These are phyloP conservation scores for Dunckerocampus dactyliophorus DNA, from an alignment of 2,113 vertebrate genomes.

Conservation along the genomic window DNA sequence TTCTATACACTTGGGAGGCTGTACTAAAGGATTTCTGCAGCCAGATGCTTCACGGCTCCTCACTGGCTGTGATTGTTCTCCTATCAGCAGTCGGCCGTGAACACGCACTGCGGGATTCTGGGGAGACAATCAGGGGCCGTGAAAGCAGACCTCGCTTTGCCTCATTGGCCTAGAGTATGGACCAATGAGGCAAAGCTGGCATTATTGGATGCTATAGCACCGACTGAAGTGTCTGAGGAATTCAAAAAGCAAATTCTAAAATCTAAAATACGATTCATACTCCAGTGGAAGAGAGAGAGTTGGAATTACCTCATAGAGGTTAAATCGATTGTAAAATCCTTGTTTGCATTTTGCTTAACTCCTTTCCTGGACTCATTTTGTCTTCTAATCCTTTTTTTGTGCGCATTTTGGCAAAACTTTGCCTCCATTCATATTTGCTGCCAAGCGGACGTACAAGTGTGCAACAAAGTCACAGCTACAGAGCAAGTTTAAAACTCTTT, in stretches of 20 bases:
- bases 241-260: conserved; percentile 82
- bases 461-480: conserved; percentile 12
- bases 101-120: conserved; percentile 55
- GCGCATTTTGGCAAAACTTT: conserved; percentile 27
- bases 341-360: conserved; percentile 49
- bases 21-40: conserved; percentile 56
- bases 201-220: conserved; percentile 77
- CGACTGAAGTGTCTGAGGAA: conserved; percentile 73
- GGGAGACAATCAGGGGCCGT: conserved; percentile 50
- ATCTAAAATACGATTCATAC: conserved; percentile 71
- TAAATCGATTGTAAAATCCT: conserved; percentile 81
- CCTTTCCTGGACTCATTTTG: conserved; percentile 24
- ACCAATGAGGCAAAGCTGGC: conserved; percentile 22
- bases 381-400: conserved; percentile 15
- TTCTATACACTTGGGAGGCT: conserved; percentile 52
- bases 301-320: conserved; percentile 65
- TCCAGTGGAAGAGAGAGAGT: conserved; percentile 62
- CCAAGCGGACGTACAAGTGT: conserved; percentile 16
- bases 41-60: conserved; percentile 70
- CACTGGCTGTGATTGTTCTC: conserved; percentile 69
- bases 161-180: conserved; percentile 69
- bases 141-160: conserved; percentile 60
- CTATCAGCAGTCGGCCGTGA: conserved; percentile 69
- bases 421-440: conserved; percentile 21
- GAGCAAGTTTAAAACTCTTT: too few species aligned